A percentile compares a stretch with the other conserved stretches of the same genome.
Conservation (phyloP, 1,140 invertebrate genomes). For the Halesus radiatus region DNA sequence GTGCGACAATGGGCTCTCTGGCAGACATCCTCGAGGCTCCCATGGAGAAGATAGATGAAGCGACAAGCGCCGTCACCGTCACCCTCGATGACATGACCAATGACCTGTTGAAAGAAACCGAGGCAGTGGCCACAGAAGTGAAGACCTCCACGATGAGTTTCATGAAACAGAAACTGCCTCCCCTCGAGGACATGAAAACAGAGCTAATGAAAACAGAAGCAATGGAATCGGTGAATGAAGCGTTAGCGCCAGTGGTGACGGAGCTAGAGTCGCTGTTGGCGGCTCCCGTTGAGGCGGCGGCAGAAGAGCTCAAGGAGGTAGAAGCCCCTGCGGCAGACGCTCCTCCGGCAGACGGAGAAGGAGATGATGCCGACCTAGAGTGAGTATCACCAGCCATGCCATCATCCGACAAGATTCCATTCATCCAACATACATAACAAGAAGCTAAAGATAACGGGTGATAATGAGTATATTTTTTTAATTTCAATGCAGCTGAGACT, state of each 20-base stretch:
- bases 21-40: constrained; percentile 49
- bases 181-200: constrained; percentile 1
- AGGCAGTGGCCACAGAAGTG: constrained; percentile 35
- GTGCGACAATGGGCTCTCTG: constrained; percentile 38
- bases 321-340: too few relatives aligned
- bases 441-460: constrained; percentile 38
- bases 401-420: constrained; percentile 31
- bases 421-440: constrained; percentile 17
- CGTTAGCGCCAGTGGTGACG: neutral
- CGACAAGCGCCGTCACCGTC: neutral
- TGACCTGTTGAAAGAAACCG: constrained; percentile 51
- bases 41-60: constrained; percentile 52
- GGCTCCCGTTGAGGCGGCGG: too few relatives aligned
- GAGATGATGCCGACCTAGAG: constrained; percentile 48
- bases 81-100: constrained; percentile 52
- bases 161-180: constrained; percentile 28
- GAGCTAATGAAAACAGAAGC: neutral
- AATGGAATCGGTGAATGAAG: neutral
- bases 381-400: constrained; percentile 52
- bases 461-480: constrained; percentile 49
- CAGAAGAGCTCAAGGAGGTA: neutral
- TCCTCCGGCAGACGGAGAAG: neutral
- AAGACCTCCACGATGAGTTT: neutral
- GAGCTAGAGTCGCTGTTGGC: constrained; percentile 3
- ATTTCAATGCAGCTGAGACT: constrained; percentile 57